Conservation (phyloP, 2,113 vertebrate genomes). For the rabbit (Oryctolagus cuniculus) region mOryCun1.1 NC_091433.1:104850001-104850500, state of each 20-base stretch:
- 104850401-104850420: constrained; percentile 7
- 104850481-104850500: background rate
- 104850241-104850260: background rate
- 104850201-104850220: background rate
- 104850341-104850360: background rate
- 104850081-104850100: constrained; percentile 32
- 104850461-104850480: background rate
- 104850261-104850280: background rate
- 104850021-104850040: constrained; percentile 73
- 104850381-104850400: background rate
- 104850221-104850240: background rate
- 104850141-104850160: constrained; percentile 33
- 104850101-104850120: constrained; percentile 56
- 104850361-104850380: background rate
- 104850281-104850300: background rate
- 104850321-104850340: background rate
- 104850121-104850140: constrained; percentile 64
- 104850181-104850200: background rate
- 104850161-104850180: background rate
- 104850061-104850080: constrained; percentile 54
- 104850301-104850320: background rate
- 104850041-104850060: constrained; percentile 64
- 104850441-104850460: background rate
- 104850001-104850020: constrained; percentile 80
- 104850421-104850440: constrained; percentile 38